phyloP scores from a whole-genome alignment of 2,113 vertebrate genomes.

The Calyptomena viridis region DNA sequence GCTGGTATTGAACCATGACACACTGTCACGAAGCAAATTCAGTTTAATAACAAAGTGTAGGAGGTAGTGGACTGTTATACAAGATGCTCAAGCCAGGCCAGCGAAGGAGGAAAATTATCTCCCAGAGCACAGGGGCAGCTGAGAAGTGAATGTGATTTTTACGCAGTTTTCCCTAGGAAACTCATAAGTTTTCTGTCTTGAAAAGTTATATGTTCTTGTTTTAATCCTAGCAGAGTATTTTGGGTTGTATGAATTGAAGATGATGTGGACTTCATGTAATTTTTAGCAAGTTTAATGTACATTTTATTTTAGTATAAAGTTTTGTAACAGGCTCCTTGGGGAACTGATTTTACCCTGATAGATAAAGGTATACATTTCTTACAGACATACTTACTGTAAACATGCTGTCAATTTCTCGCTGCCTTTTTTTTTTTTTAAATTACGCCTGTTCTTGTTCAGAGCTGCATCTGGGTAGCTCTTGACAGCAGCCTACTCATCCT shows the following conservation, averaged over 20 bases:
- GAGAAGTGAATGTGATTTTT: neutral
- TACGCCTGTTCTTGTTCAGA: neutral
- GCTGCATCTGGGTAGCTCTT: neutral
- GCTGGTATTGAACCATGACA: neutral
- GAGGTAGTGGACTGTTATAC: neutral
- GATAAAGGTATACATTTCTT: neutral
- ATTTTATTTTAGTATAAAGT: neutral
- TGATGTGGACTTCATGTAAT: neutral
- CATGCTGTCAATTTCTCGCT: neutral
- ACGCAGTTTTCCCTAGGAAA: neutral
- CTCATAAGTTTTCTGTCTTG: neutral
- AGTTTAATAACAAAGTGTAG: neutral
- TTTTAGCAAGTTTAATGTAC: neutral
- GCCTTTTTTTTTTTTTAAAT: neutral
- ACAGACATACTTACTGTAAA: neutral
- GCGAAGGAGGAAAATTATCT: neutral
- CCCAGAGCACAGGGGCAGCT: fast-evolving
- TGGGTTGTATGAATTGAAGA: neutral
- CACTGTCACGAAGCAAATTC: neutral
- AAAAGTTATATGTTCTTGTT: fast-evolving
- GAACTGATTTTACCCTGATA: neutral
- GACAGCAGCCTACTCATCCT: neutral
- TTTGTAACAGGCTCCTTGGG: neutral
- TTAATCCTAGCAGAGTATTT: neutral
- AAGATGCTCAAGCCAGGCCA: neutral